Percentiles rank a stretch among this genome's conserved stretches.
These are phyloP conservation scores for Oscheius sp. DNA, from an alignment of 2,888 invertebrate genomes.

Conservation along the genomic window DNA sequence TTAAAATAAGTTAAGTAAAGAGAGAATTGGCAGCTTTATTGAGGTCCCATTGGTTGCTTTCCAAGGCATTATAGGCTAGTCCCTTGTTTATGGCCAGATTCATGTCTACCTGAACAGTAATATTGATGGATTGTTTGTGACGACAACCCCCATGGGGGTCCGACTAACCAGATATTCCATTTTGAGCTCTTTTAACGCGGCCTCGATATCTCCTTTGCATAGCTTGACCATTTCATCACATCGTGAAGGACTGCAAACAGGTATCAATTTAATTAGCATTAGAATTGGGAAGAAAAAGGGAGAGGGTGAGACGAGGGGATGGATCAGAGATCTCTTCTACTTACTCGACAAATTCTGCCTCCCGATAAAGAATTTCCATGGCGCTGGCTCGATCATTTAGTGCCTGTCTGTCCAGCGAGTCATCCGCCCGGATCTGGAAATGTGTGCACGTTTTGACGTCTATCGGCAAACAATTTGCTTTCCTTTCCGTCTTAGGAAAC, in stretches of 20 bases:
- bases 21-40: slow-evolving; percentile 34
- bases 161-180: slow-evolving; percentile 40
- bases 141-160: neutral
- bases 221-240: slow-evolving; percentile 51
- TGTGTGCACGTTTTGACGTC: slow-evolving; percentile 7
- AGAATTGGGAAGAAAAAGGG: slow-evolving; percentile 3
- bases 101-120: slow-evolving; percentile 28
- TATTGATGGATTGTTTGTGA: neutral
- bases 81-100: slow-evolving; percentile 21
- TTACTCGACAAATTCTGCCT: slow-evolving; percentile 50
- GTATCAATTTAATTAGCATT: slow-evolving; percentile 16
- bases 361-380: slow-evolving; percentile 55
- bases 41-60: slow-evolving; percentile 38
- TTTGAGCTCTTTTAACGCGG: slow-evolving; percentile 50
- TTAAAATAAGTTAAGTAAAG: neutral
- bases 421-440: slow-evolving; percentile 8
- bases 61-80: slow-evolving; percentile 24
- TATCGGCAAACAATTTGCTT: neutral
- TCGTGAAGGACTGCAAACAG: slow-evolving; percentile 39
- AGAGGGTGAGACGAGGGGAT: slow-evolving; percentile 1
- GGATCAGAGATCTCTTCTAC: slow-evolving; percentile 16
- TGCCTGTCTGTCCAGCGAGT: neutral
- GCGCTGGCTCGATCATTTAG: slow-evolving; percentile 27
- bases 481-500: neutral
- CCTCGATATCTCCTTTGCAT: slow-evolving; percentile 44